phyloP scores from a whole-genome alignment of 1,140 invertebrate species.

The Rhynchophorus ferrugineus region DNA sequence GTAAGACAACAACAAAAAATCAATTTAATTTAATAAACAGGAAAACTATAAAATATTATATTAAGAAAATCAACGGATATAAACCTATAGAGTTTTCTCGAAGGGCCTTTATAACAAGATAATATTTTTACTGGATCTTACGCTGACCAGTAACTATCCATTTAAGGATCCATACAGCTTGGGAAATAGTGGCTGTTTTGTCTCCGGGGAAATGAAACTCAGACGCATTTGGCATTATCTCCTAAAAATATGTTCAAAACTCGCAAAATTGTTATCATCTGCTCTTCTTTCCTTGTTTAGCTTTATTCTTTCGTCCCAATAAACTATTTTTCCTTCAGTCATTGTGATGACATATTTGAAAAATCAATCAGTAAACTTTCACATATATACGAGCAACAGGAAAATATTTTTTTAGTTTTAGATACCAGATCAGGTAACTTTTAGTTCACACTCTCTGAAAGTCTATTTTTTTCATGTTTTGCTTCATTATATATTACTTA shows the following conservation, averaged over 20 bases:
- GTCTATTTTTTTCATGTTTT: no score
- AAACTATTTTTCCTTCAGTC: no score
- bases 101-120: conserved; percentile 30
- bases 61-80: background rate
- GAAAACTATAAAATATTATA: background rate
- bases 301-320: no score
- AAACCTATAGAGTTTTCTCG: conserved; percentile 5
- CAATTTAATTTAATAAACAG: background rate
- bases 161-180: conserved; percentile 32
- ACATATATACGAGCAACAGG: no score
- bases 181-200: conserved; percentile 32
- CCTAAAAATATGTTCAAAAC: conserved; percentile 32
- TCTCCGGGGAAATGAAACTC: conserved; percentile 34
- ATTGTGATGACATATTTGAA: no score
- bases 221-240: conserved; percentile 35
- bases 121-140: conserved; percentile 35
- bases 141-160: conserved; percentile 34
- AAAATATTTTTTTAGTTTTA: no score
- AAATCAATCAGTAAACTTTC: no score
- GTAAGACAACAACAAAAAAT: no score
- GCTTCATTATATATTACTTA: no score
- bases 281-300: conserved; percentile 21
- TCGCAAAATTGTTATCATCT: conserved; percentile 26
- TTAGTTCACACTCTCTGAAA: no score
- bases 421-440: no score